phyloP scores from a whole-genome alignment of 2,888 invertebrate species.

The Trachelus stipa region DNA sequence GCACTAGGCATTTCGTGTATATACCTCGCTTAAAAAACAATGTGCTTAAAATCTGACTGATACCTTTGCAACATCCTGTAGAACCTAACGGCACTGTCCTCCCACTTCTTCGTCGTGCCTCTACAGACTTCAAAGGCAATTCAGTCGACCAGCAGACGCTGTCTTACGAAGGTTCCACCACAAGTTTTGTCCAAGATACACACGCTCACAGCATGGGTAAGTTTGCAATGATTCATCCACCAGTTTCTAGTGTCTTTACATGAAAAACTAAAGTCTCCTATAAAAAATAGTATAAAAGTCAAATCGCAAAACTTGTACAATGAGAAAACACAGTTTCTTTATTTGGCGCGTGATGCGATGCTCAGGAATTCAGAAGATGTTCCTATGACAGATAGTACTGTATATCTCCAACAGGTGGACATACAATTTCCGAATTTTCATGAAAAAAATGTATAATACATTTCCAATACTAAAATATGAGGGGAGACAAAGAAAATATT shows the following conservation, averaged over 20 bases:
- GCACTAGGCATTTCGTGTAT: not conserved
- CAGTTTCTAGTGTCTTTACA: not conserved
- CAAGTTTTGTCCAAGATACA: constrained; percentile 18
- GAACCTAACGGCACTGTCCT: constrained; percentile 36
- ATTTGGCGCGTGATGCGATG: not conserved
- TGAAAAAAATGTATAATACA: not conserved
- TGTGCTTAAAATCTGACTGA: not conserved
- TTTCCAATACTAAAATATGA: not conserved
- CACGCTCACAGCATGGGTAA: constrained; percentile 31
- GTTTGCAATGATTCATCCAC: constrained; percentile 12
- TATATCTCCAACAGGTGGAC: not conserved
- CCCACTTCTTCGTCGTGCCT: constrained; percentile 29
- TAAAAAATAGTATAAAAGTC: not conserved
- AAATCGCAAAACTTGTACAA: not conserved
- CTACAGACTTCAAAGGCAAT: constrained; percentile 29
- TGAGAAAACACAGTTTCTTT: not conserved
- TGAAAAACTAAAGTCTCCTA: not conserved
- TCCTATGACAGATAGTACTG: not conserved
- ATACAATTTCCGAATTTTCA: constrained; percentile 9
- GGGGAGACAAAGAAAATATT: too few species aligned
- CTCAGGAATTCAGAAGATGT: not conserved
- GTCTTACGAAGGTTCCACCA: constrained; percentile 13
- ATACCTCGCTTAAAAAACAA: not conserved
- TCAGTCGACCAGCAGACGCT: constrained; percentile 26
- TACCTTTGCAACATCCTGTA: not conserved